Evolutionary conservation across 2,888 invertebrate species (phyloP).

Genomic region (Diplolepis rosae): DNA sequence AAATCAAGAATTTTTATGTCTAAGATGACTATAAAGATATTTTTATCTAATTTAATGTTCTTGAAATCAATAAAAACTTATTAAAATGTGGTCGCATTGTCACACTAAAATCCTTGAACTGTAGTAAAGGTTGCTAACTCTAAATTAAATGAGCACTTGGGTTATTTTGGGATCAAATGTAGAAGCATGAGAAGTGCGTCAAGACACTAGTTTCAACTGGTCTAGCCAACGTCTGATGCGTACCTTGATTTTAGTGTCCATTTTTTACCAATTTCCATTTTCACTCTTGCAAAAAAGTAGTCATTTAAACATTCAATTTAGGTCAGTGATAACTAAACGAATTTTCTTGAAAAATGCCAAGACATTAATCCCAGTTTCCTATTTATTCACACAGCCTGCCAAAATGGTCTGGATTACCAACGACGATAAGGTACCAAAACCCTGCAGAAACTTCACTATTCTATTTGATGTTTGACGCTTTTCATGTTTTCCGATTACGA

Average conservation of each 20-base stretch:
- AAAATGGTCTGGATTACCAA: slow-evolving; percentile 72
- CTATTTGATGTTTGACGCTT: slow-evolving; percentile 38
- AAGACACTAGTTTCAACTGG: slow-evolving; percentile 3
- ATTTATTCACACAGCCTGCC: slow-evolving; percentile 71
- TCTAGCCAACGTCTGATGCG: background rate
- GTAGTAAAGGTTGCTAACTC: no score
- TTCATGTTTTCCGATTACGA: slow-evolving; percentile 12
- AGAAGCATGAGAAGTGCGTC: background rate
- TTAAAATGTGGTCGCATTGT: no score
- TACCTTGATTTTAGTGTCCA: background rate
- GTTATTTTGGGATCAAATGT: slow-evolving; percentile 13
- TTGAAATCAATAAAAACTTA: no score
- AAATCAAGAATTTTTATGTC: no score
- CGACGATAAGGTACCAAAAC: slow-evolving; percentile 69
- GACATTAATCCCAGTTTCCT: slow-evolving; percentile 67
- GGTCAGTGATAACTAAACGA: background rate
- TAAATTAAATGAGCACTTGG: background rate
- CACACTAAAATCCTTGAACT: no score
- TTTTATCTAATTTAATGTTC: no score
- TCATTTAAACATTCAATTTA: background rate
- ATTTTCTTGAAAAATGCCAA: background rate
- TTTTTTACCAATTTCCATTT: background rate
- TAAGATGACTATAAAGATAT: no score
- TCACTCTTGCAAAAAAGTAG: background rate
- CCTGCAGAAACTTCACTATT: slow-evolving; percentile 38